Evolutionary conservation across 2,888 invertebrate species (phyloP), one percentile per base, ranked within the genome.

Genomic region (Caenorhabditis afra): DNA sequence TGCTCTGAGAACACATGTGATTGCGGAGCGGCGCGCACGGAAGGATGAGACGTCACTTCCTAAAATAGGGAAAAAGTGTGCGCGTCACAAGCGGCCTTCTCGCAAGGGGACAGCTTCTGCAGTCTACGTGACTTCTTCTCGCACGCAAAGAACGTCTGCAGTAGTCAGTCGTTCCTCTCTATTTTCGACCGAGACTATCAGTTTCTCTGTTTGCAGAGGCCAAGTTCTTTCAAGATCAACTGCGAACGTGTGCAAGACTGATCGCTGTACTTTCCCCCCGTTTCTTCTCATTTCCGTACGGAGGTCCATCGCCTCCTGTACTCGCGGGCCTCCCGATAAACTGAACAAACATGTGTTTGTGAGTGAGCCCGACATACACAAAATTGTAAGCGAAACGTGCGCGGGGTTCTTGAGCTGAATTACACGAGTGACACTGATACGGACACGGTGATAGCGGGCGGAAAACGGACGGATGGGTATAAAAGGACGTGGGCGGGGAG

Each of bases 371-470:
- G 57, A 58, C 39, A 68, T 57, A 68, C 57, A 57, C 50, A 52
- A 52, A 70, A 41, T 61, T 70, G 70, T 59, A 70, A 68, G 41
- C 59, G 52, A 62, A 73, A 73, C 73, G 73, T 73, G 73, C 55
- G 61, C 55, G 41, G 71, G 47, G 73, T 68, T 68, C 59, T 68
- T 68, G 68, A 68, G 73, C 64, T 73, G 18, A 49, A 41, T 39
- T 62, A 59, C 52, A 62, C 70, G 11, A 23, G 23, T 29, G 49
- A 68, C 7, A 53, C 22, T 61, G 59, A 68, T 49, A 68, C 59
- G 50, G 59, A 68, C 39, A 68, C 59, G 50, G 29, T 61, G 61
- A 41, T 35, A n/a, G 49, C 20, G 41, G 14, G 7, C 44, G 16
- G 44, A 70, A 61, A 41, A 29, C 18, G 18, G 44, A 64, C 29